Evolutionary conservation across 1,140 invertebrate genomes (phyloP).

Genomic region (Penaeus japonicus): DNA sequence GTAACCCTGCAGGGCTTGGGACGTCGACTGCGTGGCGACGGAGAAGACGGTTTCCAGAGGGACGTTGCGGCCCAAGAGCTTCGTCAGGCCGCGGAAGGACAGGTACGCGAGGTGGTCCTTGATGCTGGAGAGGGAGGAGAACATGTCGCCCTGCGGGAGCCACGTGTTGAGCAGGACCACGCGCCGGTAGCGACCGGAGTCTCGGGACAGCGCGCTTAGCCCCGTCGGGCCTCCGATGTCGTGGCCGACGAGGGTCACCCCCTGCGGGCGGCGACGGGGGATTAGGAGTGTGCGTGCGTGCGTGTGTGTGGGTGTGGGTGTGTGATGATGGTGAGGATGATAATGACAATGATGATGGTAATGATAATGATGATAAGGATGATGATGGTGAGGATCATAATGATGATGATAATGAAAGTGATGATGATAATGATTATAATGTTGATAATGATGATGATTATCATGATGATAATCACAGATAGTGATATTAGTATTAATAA

Average conservation of each 20-base stretch:
- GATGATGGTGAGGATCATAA: too few species aligned
- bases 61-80: not conserved
- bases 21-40: not conserved
- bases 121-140: not conserved
- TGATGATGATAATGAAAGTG: too few species aligned
- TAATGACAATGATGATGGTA: too few species aligned
- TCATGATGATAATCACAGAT: too few species aligned
- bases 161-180: slow-evolving; percentile 41
- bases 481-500: too few species aligned
- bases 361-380: too few species aligned
- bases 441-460: too few species aligned
- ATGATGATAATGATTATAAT: too few species aligned
- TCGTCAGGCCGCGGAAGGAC: not conserved
- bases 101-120: slow-evolving; percentile 4
- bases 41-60: slow-evolving; percentile 18
- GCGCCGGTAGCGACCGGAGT: slow-evolving; percentile 26
- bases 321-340: too few species aligned
- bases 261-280: not conserved
- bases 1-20: not conserved
- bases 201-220: slow-evolving; percentile 26
- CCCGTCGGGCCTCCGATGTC: slow-evolving; percentile 43
- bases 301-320: too few species aligned
- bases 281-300: not conserved
- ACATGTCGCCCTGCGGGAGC: slow-evolving; percentile 32
- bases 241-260: slow-evolving; percentile 26